Percentiles rank a stretch among this genome's conserved stretches.
Conservation (phyloP, 2,888 invertebrate genomes). For the Palloptera scutellata region DNA sequence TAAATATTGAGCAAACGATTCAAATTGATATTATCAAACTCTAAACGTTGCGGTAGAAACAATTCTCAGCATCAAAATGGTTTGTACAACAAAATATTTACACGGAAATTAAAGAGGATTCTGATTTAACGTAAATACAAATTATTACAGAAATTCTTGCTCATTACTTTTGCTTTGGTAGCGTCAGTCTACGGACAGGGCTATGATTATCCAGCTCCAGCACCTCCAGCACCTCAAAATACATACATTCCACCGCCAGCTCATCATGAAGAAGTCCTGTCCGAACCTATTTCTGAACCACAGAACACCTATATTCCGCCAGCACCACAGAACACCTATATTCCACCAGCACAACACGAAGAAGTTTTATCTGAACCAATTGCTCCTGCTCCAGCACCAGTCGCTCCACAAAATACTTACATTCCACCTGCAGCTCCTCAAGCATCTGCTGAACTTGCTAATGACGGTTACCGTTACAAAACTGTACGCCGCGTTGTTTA, state of each 20-base stretch:
- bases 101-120: slow-evolving; percentile 3
- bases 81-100: slow-evolving; percentile 14
- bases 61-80: slow-evolving; percentile 14
- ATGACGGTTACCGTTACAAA: slow-evolving; percentile 23
- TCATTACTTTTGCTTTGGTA: slow-evolving; percentile 22
- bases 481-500: slow-evolving; percentile 28
- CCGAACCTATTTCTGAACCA: slow-evolving; percentile 10
- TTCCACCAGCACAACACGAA: slow-evolving; percentile 10
- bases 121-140: not conserved
- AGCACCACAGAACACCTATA: too few relatives aligned
- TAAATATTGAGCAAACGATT: slow-evolving; percentile 11
- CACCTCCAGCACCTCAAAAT: slow-evolving; percentile 4
- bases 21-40: slow-evolving; percentile 20
- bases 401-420: slow-evolving; percentile 30
- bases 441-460: not conserved
- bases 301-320: slow-evolving; percentile 15
- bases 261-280: slow-evolving; percentile 5
- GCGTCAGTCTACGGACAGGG: slow-evolving; percentile 28
- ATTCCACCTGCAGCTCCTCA: slow-evolving; percentile 12
- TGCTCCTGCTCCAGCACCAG: slow-evolving; percentile 6
- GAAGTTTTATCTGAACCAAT: slow-evolving; percentile 9
- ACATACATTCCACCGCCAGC: slow-evolving; percentile 23
- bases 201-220: slow-evolving; percentile 32
- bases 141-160: not conserved
- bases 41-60: slow-evolving; percentile 22